Evolutionary conservation across 2,113 vertebrate species (phyloP).

Genomic region (Pimephales promelas): DNA sequence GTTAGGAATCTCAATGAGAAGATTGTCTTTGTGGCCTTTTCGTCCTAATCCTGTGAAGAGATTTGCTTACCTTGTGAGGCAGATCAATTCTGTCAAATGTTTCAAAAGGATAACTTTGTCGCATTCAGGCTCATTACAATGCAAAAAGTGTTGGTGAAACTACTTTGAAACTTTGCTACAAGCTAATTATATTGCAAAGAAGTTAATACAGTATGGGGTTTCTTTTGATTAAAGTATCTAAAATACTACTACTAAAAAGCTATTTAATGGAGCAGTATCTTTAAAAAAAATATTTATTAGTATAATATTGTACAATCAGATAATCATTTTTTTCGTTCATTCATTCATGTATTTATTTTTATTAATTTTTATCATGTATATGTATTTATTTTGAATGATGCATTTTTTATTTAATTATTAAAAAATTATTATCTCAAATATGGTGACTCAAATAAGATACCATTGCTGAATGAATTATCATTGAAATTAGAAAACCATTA

Average conservation of each 20-base stretch:
- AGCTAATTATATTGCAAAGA: neutral
- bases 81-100: constrained; percentile 3
- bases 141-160: constrained; percentile 6
- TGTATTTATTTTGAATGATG: no score
- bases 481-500: neutral
- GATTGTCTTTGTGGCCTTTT: neutral
- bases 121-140: neutral
- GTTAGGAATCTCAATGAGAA: neutral
- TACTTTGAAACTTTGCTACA: neutral
- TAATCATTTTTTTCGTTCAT: neutral
- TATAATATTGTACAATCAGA: neutral
- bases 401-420: neutral
- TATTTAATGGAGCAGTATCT: neutral
- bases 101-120: neutral
- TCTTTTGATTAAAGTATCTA: neutral
- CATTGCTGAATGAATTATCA: neutral
- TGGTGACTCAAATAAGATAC: neutral
- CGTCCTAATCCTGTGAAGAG: neutral
- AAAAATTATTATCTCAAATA: neutral
- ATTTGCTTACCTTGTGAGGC: neutral
- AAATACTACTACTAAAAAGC: neutral
- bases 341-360: neutral
- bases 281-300: neutral
- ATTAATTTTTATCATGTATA: neutral
- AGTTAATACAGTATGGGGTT: neutral